Conservation (phyloP, 1,140 invertebrate genomes). For the Bombus balteatus region DNA sequence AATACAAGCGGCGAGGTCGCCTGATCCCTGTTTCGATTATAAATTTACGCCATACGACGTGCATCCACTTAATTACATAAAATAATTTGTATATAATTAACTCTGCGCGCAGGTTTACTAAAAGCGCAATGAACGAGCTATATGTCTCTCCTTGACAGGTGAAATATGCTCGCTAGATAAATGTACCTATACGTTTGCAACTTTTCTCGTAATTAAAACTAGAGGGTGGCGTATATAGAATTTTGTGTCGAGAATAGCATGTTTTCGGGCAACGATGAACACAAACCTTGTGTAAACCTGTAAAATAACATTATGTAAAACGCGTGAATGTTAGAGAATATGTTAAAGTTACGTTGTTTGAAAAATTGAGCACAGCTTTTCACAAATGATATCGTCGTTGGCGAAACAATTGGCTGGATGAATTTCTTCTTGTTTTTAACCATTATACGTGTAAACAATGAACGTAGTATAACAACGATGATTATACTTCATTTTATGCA, state of each 20-base stretch:
- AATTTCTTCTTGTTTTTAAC: no score
- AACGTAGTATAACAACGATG: no score
- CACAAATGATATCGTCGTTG: no score
- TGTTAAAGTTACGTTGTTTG: no score
- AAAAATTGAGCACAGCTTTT: no score
- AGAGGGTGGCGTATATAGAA: background rate
- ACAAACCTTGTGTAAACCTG: no score
- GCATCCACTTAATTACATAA: conserved; percentile 31
- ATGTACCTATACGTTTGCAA: background rate
- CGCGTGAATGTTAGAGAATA: no score
- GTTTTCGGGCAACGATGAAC: no score
- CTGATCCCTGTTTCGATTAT: conserved; percentile 40
- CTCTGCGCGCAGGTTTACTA: background rate
- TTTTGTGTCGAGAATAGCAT: background rate
- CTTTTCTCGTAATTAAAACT: conserved; percentile 8
- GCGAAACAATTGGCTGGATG: no score
- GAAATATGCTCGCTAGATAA: background rate
- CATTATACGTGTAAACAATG: no score
- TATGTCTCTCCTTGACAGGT: background rate
- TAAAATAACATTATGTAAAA: no score
- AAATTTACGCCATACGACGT: conserved; percentile 20
- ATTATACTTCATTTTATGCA: no score
- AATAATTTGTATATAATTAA: conserved; percentile 50
- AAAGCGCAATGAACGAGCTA: background rate
- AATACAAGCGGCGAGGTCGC: background rate